Conservation (phyloP, 2,113 vertebrate genomes). For the Ibidorhyncha struthersii region DNA sequence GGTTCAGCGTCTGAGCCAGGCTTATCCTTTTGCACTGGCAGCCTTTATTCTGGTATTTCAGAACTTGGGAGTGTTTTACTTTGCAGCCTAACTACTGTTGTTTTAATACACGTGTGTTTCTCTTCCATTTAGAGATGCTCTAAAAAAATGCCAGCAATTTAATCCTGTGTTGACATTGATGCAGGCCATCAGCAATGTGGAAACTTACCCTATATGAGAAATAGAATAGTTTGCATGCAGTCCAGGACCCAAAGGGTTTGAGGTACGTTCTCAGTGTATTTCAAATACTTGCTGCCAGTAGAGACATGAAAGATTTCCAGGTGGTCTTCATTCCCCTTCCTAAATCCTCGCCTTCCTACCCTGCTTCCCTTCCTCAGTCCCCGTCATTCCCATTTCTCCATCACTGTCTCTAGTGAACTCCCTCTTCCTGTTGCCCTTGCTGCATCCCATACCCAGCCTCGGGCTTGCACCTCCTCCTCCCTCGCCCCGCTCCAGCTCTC, state of each 20-base stretch:
- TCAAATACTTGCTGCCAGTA: neutral
- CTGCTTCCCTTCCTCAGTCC: neutral
- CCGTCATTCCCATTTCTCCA: neutral
- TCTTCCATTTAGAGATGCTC: neutral
- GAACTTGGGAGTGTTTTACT: neutral
- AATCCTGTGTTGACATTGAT: rapidly evolving
- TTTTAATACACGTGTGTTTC: neutral
- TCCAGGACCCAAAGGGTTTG: neutral
- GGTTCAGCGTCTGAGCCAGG: neutral
- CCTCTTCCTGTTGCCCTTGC: neutral
- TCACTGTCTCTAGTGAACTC: neutral
- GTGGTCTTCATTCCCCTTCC: neutral
- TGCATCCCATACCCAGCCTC: neutral
- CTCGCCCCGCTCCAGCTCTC: neutral
- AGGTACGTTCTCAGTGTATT: neutral
- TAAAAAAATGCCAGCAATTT: neutral
- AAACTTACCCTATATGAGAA: neutral
- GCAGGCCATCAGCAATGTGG: neutral
- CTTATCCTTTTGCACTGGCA: neutral
- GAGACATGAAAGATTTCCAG: neutral
- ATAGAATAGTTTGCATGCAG: neutral
- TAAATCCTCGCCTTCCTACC: neutral
- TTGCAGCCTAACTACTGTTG: neutral
- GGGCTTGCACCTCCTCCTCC: rapidly evolving
- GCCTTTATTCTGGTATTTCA: neutral